Conservation (phyloP, 2,888 invertebrate genomes). For the Sarcophaga subvicina region DNA sequence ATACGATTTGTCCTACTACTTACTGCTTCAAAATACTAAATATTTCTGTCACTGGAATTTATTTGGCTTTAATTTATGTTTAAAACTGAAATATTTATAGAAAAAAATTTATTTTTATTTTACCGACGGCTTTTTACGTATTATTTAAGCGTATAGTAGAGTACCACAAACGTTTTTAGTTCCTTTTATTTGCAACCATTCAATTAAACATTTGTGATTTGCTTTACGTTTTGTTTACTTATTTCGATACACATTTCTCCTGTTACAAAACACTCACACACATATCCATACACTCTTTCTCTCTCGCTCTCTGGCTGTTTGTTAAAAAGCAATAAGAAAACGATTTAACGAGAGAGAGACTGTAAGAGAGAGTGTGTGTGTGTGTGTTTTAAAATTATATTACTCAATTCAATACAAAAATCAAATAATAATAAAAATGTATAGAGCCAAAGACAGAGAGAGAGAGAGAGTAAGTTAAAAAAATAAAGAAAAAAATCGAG, state of each 20-base stretch:
- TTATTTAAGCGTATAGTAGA: slow-evolving; percentile 21
- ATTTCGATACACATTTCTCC: slow-evolving; percentile 41
- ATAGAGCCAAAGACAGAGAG: slow-evolving; percentile 55
- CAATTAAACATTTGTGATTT: slow-evolving; percentile 35
- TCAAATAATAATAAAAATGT: slow-evolving; percentile 44
- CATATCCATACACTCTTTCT: too few species aligned
- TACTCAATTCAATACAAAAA: slow-evolving; percentile 66
- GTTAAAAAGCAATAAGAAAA: not conserved
- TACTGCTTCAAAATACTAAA: slow-evolving; percentile 26
- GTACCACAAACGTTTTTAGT: slow-evolving; percentile 45
- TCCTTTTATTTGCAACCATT: slow-evolving; percentile 63
- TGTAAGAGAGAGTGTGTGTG: slow-evolving; percentile 8
- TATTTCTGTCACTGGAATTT: not conserved
- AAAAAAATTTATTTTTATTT: not conserved
- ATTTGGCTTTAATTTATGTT: not conserved
- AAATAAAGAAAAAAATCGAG: not conserved
- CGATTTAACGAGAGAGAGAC: slow-evolving; percentile 19
- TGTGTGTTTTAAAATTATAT: slow-evolving; percentile 46
- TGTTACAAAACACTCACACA: slow-evolving; percentile 23
- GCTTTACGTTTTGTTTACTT: slow-evolving; percentile 29
- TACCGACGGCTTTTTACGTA: slow-evolving; percentile 58
- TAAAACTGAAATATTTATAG: too few species aligned
- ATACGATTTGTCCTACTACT: not conserved
- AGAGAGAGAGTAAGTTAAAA: not conserved
- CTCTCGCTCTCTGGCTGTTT: slow-evolving; percentile 5